Conservation (phyloP, 1,140 invertebrate species). For the Heliconius hewitsoni region DNA sequence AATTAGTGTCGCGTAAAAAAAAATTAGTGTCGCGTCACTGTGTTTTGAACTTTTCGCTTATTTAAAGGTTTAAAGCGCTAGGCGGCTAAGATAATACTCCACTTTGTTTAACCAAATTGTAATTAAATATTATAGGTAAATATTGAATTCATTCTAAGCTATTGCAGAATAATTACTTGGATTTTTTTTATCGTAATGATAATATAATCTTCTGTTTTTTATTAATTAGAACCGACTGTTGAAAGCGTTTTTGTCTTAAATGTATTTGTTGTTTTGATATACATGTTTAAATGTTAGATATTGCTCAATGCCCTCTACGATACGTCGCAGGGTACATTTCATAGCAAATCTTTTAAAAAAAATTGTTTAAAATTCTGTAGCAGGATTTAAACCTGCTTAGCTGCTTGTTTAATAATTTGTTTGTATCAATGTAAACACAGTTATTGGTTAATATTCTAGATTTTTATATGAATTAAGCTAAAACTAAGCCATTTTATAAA, state of each 20-base stretch:
- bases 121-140: too few relatives aligned
- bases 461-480: too few relatives aligned
- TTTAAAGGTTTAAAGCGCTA: neutral
- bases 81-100: too few relatives aligned
- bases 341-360: too few relatives aligned
- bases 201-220: too few relatives aligned
- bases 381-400: neutral
- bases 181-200: too few relatives aligned
- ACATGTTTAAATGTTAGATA: conserved; percentile 11
- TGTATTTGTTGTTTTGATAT: neutral
- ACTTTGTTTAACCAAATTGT: too few relatives aligned
- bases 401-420: neutral
- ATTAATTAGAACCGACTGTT: neutral
- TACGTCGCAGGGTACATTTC: conserved; percentile 10
- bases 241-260: neutral
- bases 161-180: too few relatives aligned
- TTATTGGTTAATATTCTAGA: too few relatives aligned
- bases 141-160: too few relatives aligned
- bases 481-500: neutral
- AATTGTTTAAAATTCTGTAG: neutral
- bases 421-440: too few relatives aligned
- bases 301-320: conserved; percentile 26
- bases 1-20: neutral
- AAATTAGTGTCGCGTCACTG: neutral
- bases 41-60: neutral